A percentile compares a stretch with the other conserved stretches of the same genome.
These are phyloP conservation scores for Talpa occidentalis DNA, from an alignment of 2,113 vertebrate genomes.

Conservation along the genomic window DNA sequence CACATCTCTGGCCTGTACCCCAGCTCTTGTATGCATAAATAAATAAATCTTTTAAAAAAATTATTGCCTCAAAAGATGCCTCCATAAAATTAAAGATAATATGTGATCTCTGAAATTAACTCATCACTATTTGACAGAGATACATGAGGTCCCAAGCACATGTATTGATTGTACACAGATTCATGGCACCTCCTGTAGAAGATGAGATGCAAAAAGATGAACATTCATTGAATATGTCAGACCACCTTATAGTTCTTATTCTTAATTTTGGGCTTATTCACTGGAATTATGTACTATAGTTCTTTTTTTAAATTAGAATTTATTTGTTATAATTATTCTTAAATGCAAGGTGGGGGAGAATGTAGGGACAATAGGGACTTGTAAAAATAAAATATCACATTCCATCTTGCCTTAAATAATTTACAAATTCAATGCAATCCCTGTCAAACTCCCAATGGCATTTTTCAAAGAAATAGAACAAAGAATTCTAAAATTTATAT, in stretches of 20 bases:
- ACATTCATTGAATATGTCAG: neutral
- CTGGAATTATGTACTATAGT: neutral
- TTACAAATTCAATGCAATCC: too few species aligned
- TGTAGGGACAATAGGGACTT: neutral
- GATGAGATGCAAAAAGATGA: neutral
- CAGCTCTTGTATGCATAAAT: too few species aligned
- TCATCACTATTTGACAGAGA: neutral
- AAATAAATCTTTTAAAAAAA: too few species aligned
- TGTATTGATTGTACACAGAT: rapidly evolving
- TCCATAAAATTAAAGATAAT: neutral
- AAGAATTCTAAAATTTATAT: too few species aligned
- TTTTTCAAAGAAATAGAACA: too few species aligned
- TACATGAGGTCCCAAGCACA: neutral
- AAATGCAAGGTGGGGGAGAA: neutral
- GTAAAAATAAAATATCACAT: neutral
- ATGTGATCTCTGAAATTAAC: neutral
- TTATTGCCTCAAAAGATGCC: neutral
- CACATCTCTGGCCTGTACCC: too few species aligned
- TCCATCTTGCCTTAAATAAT: too few species aligned
- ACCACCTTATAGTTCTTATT: neutral
- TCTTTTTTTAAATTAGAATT: neutral
- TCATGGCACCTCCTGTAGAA: rapidly evolving
- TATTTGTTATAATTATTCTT: neutral
- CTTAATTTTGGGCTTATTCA: neutral
- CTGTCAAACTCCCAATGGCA: too few species aligned